A percentile compares a stretch with the other conserved stretches of the same genome.
Conservation (phyloP, 2,113 vertebrate genomes). For the Semnornis frantzii region DNA sequence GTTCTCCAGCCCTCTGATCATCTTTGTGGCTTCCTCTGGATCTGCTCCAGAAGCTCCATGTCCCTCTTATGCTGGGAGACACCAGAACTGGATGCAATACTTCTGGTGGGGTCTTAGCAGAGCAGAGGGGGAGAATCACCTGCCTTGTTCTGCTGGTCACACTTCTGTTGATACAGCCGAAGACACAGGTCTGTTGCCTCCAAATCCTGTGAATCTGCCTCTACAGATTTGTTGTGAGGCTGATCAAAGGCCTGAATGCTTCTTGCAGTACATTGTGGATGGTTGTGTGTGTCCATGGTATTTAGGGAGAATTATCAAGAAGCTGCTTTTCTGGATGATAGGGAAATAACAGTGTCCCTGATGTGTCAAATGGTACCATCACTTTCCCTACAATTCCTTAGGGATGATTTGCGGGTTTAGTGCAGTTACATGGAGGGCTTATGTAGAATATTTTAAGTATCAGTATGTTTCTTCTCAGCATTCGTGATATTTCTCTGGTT, state of each 20-base stretch:
- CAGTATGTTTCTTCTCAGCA: accelerated
- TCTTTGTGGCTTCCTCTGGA: too few species aligned
- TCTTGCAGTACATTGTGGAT: background rate
- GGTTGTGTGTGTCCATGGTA: background rate
- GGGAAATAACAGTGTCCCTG: background rate
- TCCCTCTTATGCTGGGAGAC: too few species aligned
- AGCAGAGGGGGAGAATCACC: too few species aligned
- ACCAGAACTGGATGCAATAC: too few species aligned
- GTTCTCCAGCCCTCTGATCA: too few species aligned
- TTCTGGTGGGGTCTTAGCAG: too few species aligned
- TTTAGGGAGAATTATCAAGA: background rate
- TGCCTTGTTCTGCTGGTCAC: too few species aligned
- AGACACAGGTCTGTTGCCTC: background rate
- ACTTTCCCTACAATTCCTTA: background rate
- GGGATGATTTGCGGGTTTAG: background rate
- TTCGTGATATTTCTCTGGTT: background rate
- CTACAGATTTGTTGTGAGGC: background rate
- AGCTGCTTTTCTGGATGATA: background rate
- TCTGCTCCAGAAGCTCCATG: too few species aligned
- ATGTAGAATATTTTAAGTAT: background rate
- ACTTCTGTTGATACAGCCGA: too few species aligned
- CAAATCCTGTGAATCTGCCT: background rate
- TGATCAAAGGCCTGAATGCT: background rate
- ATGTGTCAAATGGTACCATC: background rate
- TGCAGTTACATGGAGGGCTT: background rate